A percentile compares a stretch with the other conserved stretches of the same genome.
These are phyloP conservation scores for Pardalotus punctatus DNA, from an alignment of 2,113 vertebrate species.

Conservation along the genomic window DNA sequence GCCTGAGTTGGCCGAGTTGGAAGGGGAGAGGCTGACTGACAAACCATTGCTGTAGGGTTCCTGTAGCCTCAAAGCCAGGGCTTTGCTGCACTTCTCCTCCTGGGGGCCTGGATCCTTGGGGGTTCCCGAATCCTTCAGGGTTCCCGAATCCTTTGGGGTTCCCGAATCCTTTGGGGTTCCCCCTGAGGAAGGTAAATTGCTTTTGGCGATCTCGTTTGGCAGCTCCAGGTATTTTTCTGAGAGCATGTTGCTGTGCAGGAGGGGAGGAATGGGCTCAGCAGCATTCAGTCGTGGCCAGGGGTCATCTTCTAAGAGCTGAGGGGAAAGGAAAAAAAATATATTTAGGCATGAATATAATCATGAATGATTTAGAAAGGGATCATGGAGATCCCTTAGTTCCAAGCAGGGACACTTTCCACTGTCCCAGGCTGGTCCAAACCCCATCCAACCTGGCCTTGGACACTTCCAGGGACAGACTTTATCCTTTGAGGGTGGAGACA, in stretches of 20 bases:
- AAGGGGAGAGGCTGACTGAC: constrained; percentile 61
- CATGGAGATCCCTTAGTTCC: background rate
- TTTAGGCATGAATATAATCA: background rate
- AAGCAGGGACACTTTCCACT: background rate
- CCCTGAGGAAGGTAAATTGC: constrained; percentile 9
- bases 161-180: constrained; percentile 50
- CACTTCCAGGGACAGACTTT: background rate
- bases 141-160: constrained; percentile 54
- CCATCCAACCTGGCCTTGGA: rapidly evolving
- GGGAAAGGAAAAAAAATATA: background rate
- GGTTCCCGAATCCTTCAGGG: too few relatives aligned
- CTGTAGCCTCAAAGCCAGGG: constrained; percentile 64
- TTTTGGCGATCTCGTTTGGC: constrained; percentile 64
- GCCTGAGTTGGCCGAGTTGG: constrained; percentile 64
- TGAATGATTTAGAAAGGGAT: background rate
- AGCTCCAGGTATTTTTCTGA: constrained; percentile 68
- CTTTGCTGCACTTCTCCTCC: constrained; percentile 73
- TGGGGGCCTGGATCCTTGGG: constrained; percentile 32
- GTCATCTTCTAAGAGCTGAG: constrained; percentile 75
- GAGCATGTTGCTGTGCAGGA: constrained; percentile 66
- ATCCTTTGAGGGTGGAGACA: background rate
- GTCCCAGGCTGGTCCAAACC: background rate
- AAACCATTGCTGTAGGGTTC: constrained; percentile 68
- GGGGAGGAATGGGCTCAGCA: constrained; percentile 72
- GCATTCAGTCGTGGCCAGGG: constrained; percentile 71